Base-by-base conservation (phyloP, 30 jellyfish, hydroid and myxozoan genomes). In the Hydractinia echinata region DNA sequence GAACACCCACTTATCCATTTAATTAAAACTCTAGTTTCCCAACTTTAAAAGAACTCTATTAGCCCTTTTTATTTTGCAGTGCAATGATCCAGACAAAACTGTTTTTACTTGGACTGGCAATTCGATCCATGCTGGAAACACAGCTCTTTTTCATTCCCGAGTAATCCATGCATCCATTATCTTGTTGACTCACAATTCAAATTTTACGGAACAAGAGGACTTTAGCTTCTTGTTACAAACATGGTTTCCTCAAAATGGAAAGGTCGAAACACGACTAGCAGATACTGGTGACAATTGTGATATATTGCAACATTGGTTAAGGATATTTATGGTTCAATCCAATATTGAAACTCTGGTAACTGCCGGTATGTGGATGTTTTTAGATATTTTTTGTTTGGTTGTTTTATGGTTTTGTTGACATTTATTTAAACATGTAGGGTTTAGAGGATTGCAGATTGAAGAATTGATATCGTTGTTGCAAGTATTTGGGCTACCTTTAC, bases 261-360 rank as follows among this genome's bases (percentile, higher is more conserved):
- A 82, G 15, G 81, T 53, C 76, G 95, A 89, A 61, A 87, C 82
- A 19, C 86, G 88, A 10, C 66, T 79, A 56, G 95, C 94, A 4
- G 93, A 85, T 66, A 84, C 97, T 55, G 97, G 95, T 54, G 97
- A 89, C 73, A 90, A 81, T 82, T 89, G 90, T 18, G 77, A 83
- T 44, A 19, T 89, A 66, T 61, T 89, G 39, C 97, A 84, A 54
- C 89, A 89, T 73, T 89, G 97, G 97, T 82, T 89, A 0, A 66
- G 97, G 55, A 84, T 84, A 89, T 83, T 77, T 51, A 89, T 89
- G 97, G 95, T 89, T 55, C 68, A 82, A 14, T 89, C 97, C 6
- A 76, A 83, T 30, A 87, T 89, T 51, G 84, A 91, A 8, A 61
- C 88, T 51, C 89, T 89, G 8, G 94, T 84, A 8, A 85, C 81